These are phyloP conservation scores for Oryzias curvinotus DNA, from an alignment of 2,113 vertebrate genomes.

Conservation along the genomic window DNA sequence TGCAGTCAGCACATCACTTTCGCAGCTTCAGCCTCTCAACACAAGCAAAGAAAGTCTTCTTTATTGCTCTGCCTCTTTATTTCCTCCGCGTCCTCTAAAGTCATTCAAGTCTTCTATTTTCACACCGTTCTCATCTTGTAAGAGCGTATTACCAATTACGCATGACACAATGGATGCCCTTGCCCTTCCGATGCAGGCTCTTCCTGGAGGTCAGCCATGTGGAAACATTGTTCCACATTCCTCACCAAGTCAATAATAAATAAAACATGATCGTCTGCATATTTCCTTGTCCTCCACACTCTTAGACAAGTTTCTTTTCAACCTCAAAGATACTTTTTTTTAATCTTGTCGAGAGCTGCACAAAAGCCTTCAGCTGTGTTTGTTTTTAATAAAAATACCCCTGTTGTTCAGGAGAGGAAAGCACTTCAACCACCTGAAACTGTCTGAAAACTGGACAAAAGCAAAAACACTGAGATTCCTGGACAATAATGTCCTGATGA, in stretches of 20 bases:
- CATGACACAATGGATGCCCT: slow-evolving; percentile 62
- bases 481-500: slow-evolving; percentile 9
- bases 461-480: neutral
- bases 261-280: slow-evolving; percentile 69
- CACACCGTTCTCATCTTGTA: slow-evolving; percentile 36
- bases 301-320: slow-evolving; percentile 18
- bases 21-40: slow-evolving; percentile 28
- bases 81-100: slow-evolving; percentile 9
- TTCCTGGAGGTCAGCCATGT: slow-evolving; percentile 71
- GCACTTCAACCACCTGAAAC: neutral
- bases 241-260: slow-evolving; percentile 75
- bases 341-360: slow-evolving; percentile 25
- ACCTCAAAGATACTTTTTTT: slow-evolving; percentile 10
- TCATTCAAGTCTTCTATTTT: slow-evolving; percentile 41
- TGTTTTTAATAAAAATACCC: neutral
- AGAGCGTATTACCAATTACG: slow-evolving; percentile 69
- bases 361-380: neutral
- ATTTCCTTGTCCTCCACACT: slow-evolving; percentile 27
- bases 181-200: slow-evolving; percentile 46
- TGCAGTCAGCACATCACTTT: slow-evolving; percentile 73
- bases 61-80: slow-evolving; percentile 23
- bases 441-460: neutral
- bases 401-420: neutral
- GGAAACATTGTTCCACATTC: slow-evolving; percentile 82
- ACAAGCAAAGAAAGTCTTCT: slow-evolving; percentile 28